phyloP scores from a whole-genome alignment of 2,797 vertebrate genomes.

The Cossypha heuglini region DNA sequence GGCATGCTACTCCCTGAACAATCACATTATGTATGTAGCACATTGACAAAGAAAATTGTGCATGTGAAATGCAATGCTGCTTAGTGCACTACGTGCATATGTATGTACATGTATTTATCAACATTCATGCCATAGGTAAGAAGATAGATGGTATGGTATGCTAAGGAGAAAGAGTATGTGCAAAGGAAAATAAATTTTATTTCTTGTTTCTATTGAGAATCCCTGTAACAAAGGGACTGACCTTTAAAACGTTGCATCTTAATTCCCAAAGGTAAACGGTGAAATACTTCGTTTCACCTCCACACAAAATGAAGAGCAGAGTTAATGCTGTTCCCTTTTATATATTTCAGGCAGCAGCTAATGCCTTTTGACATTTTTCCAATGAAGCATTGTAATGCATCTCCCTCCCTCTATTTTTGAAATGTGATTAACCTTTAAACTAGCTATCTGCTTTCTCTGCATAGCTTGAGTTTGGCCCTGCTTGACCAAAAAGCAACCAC shows the following conservation, averaged over 20 bases:
- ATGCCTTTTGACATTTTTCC: conserved; percentile 50
- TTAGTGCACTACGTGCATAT: neutral
- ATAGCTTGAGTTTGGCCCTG: neutral
- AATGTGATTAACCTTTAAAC: conserved; percentile 10
- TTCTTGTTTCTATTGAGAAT: neutral
- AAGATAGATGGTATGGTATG: accelerated
- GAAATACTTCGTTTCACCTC: neutral
- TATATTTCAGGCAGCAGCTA: conserved; percentile 17
- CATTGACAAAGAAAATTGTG: neutral
- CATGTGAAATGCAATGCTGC: neutral
- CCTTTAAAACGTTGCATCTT: conserved; percentile 11
- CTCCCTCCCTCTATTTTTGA: neutral
- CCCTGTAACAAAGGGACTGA: neutral
- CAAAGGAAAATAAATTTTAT: neutral
- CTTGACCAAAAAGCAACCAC: neutral
- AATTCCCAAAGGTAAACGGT: neutral
- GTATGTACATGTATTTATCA: neutral
- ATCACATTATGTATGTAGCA: neutral
- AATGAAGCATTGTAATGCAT: conserved; percentile 1
- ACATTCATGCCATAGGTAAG: neutral
- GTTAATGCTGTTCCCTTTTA: neutral
- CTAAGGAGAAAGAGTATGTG: neutral
- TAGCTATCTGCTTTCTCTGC: neutral
- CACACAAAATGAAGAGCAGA: neutral
- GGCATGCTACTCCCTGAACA: neutral